Base-by-base conservation (phyloP, 2,888 invertebrate species). In the Cryptocephalus primarius region DNA sequence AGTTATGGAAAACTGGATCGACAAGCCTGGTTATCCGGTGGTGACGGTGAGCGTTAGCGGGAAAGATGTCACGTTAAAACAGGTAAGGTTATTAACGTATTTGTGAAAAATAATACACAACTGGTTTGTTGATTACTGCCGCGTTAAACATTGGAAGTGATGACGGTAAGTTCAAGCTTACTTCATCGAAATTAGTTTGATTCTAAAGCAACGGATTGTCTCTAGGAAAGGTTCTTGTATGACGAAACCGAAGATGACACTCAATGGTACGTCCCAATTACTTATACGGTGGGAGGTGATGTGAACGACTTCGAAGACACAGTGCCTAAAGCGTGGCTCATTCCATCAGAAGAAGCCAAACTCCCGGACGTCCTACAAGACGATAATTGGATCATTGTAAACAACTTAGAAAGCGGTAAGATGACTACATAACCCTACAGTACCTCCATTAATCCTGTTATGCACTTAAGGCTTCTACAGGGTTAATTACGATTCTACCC, bases 1-100 rank as follows among this genome's bases (percentile, higher is more conserved):
- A 10, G 66, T 82, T 55, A 75, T 83, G 72, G 65, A 72, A 39
- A 72, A 73, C 2, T 85, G 83, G 83, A 76, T 78, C 0, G 69
- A 71, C 4, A 77, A 79, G 58, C 66, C 75, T 32, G 80, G 82
- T 4, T 78, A 72, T 58, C 83, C 82, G 0, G 62, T 82, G 1
- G 58, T 82, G 8, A 71, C 65, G 1, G 76, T 79, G 0, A 44
- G 58, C 34, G 9, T 51, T 11, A 48, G 48, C 42, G 55, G 47
- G 4, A 47, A 40, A 11, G 51, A 54, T 31, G 40, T 57, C 2
- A 45, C 48, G 8, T 46, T 63, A 33, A 46, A 56, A 11, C 64
- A 65, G 54, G 64, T 63, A 53, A 53, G 22, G 22, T 22, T 22
- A 22, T 6, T 6, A 22, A 4, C 22, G 6, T 2, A 6, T 22